Evolutionary conservation across 1,140 invertebrate species (phyloP).

Genomic region (Temnothorax longispinosus): DNA sequence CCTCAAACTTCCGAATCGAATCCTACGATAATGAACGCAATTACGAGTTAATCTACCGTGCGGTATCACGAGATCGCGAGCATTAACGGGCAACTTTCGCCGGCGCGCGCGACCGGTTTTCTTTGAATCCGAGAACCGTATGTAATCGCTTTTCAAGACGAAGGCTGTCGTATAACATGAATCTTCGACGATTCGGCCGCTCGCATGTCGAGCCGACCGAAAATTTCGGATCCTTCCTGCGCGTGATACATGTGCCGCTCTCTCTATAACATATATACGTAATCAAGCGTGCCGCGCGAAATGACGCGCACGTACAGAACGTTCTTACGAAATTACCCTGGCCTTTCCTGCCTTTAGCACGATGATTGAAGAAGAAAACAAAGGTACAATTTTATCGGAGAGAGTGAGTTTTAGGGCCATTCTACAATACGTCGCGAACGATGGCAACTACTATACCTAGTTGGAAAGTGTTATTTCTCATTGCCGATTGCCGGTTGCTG

Average conservation of each 20-base stretch:
- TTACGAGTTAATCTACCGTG: slow-evolving; percentile 72
- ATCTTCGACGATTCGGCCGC: slow-evolving; percentile 43
- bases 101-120: slow-evolving; percentile 69
- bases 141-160: slow-evolving; percentile 64
- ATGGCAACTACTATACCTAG: too few relatives aligned
- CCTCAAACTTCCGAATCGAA: slow-evolving; percentile 57
- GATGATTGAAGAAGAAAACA: background rate
- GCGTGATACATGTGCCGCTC: background rate
- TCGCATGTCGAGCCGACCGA: background rate
- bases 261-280: background rate
- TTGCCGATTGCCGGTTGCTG: too few relatives aligned
- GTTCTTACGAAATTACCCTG: background rate
- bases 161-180: slow-evolving; percentile 44
- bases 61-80: slow-evolving; percentile 65
- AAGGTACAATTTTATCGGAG: background rate
- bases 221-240: slow-evolving; percentile 12
- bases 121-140: slow-evolving; percentile 67
- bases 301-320: background rate
- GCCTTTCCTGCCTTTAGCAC: background rate
- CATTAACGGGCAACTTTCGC: slow-evolving; percentile 71
- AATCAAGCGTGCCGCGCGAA: background rate
- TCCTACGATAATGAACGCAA: slow-evolving; percentile 73
- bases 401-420: background rate
- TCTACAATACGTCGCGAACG: too few relatives aligned
- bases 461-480: too few relatives aligned